Evolutionary conservation across 1,140 invertebrate genomes (phyloP), one percentile per base, ranked within the genome.

Genomic region (Anastrepha obliqua): DNA sequence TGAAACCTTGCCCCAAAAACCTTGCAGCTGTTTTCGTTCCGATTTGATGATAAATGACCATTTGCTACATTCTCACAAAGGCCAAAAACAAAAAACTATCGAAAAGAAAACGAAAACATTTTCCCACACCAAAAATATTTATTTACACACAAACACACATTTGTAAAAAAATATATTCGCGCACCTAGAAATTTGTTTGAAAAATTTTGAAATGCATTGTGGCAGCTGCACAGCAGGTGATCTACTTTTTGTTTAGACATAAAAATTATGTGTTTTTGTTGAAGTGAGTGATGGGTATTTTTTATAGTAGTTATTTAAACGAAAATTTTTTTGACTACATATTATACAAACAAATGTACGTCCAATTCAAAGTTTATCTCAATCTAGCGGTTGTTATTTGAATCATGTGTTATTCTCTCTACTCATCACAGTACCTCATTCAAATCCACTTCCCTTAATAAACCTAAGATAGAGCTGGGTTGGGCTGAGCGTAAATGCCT

Each of bases 1-100:
- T 13, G 15, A 62, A 62, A 81, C 74, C 74, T 81, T 55, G 47
- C 51, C 74, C 74, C 74, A 55, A 81, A 62, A 81, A 81, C 74
- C 74, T 81, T 81, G 17, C 74, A 81, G 74, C 47, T 81, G 74
- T 55, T 20, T n/a, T n/a, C 74, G 55, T 81, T 58, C 47, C n/a
- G 13, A 20, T 81, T 81, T 55, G 17, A 55, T 81, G 44, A 55
- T 81, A 58, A 81, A 81, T 81, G 74, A 81, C n/a, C 47, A n/a
- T 20, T 55, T 17, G n/a, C 74, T 55, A 81, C n/a, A 58, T 58
- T 81, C 17, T 3, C 17, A 1, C n/a, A 55, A 81, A 81, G n/a
- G 4, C 17, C 8, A 81, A 51, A 20, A 51, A 2, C 7, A 55
- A 55, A 7, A n/a, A 8, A 81, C n/a, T 55, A 81, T 15, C 67